Base-by-base conservation (phyloP, 1,140 invertebrate genomes). In the Drosophila grimshawi region DNA sequence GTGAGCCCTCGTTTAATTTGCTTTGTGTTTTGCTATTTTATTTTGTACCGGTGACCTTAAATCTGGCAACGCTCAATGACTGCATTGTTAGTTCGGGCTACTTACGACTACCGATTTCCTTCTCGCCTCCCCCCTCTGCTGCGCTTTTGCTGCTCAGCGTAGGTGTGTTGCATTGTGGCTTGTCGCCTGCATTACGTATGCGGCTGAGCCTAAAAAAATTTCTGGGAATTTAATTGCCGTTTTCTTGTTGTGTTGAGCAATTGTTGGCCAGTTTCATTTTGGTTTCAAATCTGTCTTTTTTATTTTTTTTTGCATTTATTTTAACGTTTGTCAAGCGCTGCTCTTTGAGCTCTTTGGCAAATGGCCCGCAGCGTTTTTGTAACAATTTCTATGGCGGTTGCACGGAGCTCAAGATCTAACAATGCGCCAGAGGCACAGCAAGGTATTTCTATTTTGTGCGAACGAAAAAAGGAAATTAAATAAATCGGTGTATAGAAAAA, bases 201-300 rank as follows among this genome's bases (percentile, higher is more conserved):
- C 29, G 27, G 39, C 29, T 19, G 46, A 53, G 37, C 8, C 35
- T 60, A 68, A 56, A 46, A 62, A 60, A 52, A 88, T 64, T 86
- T 88, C 82, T 78, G 62, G 69, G 83, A 86, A 88, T 86, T 86
- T 88, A 88, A 86, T 86, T 86, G 83, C 82, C 80, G 65, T 77
- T 82, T 77, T 82, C 51, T 63, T 85, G 65, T 77, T 82, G 74
- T 82, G 55, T 63, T 85, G 76, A 33, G 51, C 64, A 63, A 61
- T 75, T 70, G 52, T 69, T 68, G 43, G 41, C 11, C 52, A 52
- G 49, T 62, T 73, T 71, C 52, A 30, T 35, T 66, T 65, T 30
- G 19, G 32, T 56, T 48, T 56, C 5, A 5, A 32, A 19, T 19
- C 19, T 56, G 37, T n/a, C 8, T 56, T 7, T 10, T 39, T 46